Percentiles rank a stretch among this genome's conserved stretches.
Evolutionary conservation across 1,140 invertebrate genomes (phyloP).

Genomic region (Bombus vancouverensis): DNA sequence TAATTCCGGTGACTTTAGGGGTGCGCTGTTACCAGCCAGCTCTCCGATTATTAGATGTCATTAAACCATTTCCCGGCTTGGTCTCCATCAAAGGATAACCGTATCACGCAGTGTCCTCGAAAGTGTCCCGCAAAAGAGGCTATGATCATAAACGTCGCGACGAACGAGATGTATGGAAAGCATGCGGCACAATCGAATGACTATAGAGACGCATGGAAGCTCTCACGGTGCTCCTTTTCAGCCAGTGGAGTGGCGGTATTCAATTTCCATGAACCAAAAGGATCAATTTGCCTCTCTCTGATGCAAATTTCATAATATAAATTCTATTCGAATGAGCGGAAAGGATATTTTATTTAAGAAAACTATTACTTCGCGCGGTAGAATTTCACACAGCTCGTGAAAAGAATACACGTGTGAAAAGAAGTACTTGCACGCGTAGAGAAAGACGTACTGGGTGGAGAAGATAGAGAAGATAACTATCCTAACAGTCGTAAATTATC

Average conservation of each 20-base stretch:
- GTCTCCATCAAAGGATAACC: conserved; percentile 15
- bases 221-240: neutral
- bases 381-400: neutral
- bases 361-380: neutral
- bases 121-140: conserved; percentile 24
- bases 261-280: conserved; percentile 17
- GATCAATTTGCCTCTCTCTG: neutral
- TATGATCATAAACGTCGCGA: conserved; percentile 36
- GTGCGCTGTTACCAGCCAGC: neutral
- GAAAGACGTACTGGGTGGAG: neutral
- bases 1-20: conserved; percentile 6
- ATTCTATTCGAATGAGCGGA: neutral
- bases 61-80: conserved; percentile 14
- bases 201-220: neutral
- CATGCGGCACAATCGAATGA: neutral
- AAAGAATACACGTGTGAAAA: neutral
- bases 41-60: conserved; percentile 31
- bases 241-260: neutral
- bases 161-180: conserved; percentile 22
- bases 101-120: conserved; percentile 1
- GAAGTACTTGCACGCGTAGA: neutral
- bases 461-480: too few relatives aligned
- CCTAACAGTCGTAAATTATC: too few relatives aligned
- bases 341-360: neutral
- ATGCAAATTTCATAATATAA: neutral